Percentiles rank a stretch among this genome's conserved stretches.
These are phyloP conservation scores for Platyrinchus mystaceus DNA, from an alignment of 2,797 vertebrate genomes.

Conservation along the genomic window DNA sequence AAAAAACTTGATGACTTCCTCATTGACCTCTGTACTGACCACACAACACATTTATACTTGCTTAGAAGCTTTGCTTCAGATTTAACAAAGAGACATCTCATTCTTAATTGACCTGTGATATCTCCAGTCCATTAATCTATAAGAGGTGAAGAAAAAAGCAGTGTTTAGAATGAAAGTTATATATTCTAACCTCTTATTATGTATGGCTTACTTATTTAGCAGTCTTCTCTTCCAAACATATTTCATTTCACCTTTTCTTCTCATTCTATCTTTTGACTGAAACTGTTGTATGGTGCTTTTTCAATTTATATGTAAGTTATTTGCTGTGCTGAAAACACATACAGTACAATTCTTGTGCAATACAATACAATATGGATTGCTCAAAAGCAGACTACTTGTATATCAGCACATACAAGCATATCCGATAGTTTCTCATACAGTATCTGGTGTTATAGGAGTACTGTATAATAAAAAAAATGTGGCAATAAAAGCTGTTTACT, in stretches of 20 bases:
- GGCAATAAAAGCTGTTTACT: not conserved
- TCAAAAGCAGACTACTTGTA: not conserved
- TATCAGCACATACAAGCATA: not conserved
- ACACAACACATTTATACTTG: conserved; percentile 43
- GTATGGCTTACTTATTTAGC: not conserved
- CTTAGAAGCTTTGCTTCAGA: conserved; percentile 50
- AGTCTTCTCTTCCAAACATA: not conserved
- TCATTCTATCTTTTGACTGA: not conserved
- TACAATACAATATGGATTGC: not conserved
- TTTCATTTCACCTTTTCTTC: not conserved
- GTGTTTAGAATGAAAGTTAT: conserved; percentile 38
- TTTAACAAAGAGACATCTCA: conserved; percentile 45
- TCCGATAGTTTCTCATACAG: not conserved
- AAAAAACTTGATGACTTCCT: conserved; percentile 42
- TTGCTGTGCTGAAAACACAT: not conserved
- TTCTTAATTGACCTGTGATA: conserved; percentile 69
- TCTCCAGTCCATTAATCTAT: conserved; percentile 49
- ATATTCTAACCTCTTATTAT: conserved; percentile 13
- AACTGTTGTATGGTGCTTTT: not conserved
- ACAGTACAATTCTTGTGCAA: not conserved
- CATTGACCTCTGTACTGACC: conserved; percentile 39
- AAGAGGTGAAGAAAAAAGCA: conserved; percentile 22
- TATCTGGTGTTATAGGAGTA: not conserved
- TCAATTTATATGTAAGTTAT: not conserved
- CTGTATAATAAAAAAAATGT: not conserved